A percentile compares a stretch with the other conserved stretches of the same genome.
Evolutionary conservation across 2,888 invertebrate genomes (phyloP).

Genomic region (Quadroppia sp.): DNA sequence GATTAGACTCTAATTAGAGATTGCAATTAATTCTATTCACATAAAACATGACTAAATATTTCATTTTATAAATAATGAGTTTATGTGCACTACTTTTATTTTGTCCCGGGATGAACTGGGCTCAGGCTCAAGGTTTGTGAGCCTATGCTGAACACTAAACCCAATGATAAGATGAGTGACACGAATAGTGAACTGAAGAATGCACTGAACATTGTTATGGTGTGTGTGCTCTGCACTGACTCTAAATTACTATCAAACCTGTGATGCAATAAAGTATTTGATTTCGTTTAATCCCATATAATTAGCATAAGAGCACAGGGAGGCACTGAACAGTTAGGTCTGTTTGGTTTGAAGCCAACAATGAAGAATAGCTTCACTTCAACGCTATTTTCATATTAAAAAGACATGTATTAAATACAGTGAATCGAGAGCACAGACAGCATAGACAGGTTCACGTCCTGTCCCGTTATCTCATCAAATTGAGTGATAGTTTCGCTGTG

Average conservation of each 20-base stretch:
- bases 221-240: neutral
- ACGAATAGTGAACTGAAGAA: neutral
- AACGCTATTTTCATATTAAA: too few species aligned
- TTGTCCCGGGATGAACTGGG: too few species aligned
- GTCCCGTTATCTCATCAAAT: conserved; percentile 33
- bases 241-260: neutral
- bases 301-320: conserved; percentile 11
- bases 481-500: conserved; percentile 22
- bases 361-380: conserved; percentile 1
- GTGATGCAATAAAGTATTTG: conserved; percentile 24
- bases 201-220: neutral
- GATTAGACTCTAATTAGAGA: too few species aligned
- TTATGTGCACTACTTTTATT: too few species aligned
- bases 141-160: too few species aligned
- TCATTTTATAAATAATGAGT: too few species aligned
- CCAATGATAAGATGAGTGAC: conserved; percentile 11
- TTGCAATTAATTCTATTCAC: too few species aligned
- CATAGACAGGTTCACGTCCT: conserved; percentile 32
- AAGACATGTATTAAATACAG: too few species aligned
- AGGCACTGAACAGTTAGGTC: neutral
- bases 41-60: too few species aligned
- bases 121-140: too few species aligned
- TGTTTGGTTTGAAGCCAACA: conserved; percentile 19
- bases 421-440: neutral
- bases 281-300: conserved; percentile 20